Conservation (phyloP, 1,140 invertebrate genomes). For the Euborellia annulipes region DNA sequence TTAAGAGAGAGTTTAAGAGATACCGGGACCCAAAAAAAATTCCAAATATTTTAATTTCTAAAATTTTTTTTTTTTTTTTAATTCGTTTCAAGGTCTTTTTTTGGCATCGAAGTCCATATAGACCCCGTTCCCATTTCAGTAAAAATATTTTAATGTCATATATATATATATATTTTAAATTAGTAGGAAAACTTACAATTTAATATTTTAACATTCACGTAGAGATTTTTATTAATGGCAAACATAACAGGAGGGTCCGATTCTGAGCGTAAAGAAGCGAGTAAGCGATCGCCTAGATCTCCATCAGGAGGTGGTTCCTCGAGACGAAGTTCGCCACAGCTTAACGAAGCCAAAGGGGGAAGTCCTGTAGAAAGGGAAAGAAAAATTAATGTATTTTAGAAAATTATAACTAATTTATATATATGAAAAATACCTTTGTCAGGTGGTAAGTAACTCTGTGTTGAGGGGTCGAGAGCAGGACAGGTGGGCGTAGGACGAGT, state of each 20-base stretch:
- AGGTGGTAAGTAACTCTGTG: slow-evolving; percentile 39
- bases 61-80: too few relatives aligned
- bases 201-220: slow-evolving; percentile 58
- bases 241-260: slow-evolving; percentile 46
- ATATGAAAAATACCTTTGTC: slow-evolving; percentile 31
- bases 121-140: too few relatives aligned
- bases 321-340: slow-evolving; percentile 17
- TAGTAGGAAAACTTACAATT: slow-evolving; percentile 47
- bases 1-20: too few relatives aligned
- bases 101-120: too few relatives aligned
- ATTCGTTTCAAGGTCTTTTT: too few relatives aligned
- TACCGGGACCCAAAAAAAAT: too few relatives aligned
- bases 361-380: slow-evolving; percentile 6
- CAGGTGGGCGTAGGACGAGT: too few relatives aligned
- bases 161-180: too few relatives aligned
- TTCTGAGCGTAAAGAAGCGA: slow-evolving; percentile 24
- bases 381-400: slow-evolving; percentile 6
- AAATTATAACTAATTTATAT: slow-evolving; percentile 6
- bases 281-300: slow-evolving; percentile 6
- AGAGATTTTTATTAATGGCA: slow-evolving; percentile 63
- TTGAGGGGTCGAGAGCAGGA: slow-evolving; percentile 32
- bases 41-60: too few relatives aligned
- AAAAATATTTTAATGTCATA: too few relatives aligned
- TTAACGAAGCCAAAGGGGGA: slow-evolving; percentile 6
- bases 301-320: slow-evolving; percentile 8